Evolutionary conservation across 2,888 invertebrate genomes (phyloP).

Genomic region (Ametastegia equiseti): DNA sequence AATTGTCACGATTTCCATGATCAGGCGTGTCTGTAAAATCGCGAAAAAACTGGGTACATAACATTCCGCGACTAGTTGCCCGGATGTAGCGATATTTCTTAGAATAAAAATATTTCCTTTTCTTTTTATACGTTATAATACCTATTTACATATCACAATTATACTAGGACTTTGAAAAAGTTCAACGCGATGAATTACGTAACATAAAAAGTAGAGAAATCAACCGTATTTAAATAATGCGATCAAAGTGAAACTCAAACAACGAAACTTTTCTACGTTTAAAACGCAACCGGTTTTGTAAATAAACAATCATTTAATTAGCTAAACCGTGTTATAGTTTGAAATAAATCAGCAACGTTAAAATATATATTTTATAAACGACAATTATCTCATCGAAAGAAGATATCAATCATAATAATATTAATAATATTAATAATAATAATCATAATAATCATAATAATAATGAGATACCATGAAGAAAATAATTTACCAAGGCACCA

Average conservation of each 20-base stretch:
- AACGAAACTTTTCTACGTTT: slow-evolving; percentile 40
- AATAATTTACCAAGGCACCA: slow-evolving; percentile 37
- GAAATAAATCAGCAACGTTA: slow-evolving; percentile 32
- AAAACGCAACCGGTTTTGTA: slow-evolving; percentile 5
- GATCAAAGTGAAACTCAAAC: slow-evolving; percentile 30
- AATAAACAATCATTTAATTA: slow-evolving; percentile 37
- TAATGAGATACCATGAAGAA: not conserved
- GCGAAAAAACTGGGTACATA: not conserved
- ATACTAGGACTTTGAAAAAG: slow-evolving; percentile 55
- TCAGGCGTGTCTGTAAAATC: not conserved
- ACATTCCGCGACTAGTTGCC: not conserved
- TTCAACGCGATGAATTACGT: slow-evolving; percentile 34
- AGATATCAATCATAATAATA: not conserved
- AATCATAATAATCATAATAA: not conserved
- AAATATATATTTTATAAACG: slow-evolving; percentile 23
- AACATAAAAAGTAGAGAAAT: slow-evolving; percentile 11
- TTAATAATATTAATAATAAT: not conserved
- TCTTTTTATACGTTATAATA: slow-evolving; percentile 28
- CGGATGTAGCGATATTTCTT: slow-evolving; percentile 12
- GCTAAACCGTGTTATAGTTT: slow-evolving; percentile 12
- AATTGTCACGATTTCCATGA: not conserved
- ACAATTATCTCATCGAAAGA: not conserved
- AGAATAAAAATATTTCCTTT: slow-evolving; percentile 14
- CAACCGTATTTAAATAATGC: slow-evolving; percentile 30
- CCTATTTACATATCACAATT: slow-evolving; percentile 62